Evolutionary conservation across 2,797 vertebrate genomes (phyloP).

Genomic region (Hipposideros larvatus): DNA sequence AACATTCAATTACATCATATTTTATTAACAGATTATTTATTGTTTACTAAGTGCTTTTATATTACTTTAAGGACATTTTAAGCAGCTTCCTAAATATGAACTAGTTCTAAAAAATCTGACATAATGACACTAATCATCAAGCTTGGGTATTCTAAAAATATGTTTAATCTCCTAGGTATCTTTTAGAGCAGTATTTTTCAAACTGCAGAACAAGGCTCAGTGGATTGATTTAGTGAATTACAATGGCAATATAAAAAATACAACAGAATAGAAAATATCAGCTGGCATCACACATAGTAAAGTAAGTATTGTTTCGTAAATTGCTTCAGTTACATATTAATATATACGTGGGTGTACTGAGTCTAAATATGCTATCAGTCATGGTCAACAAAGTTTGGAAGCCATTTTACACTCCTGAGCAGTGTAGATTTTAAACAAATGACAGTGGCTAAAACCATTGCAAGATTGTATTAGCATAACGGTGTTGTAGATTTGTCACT

Average conservation of each 20-base stretch:
- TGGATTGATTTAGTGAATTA: not conserved
- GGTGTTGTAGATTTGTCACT: not conserved
- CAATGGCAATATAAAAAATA: not conserved
- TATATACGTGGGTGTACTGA: not conserved
- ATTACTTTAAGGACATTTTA: not conserved
- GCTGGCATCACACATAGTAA: not conserved
- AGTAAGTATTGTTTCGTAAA: not conserved
- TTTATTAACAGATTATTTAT: constrained; percentile 22
- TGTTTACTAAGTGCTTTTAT: not conserved
- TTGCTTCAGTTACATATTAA: not conserved
- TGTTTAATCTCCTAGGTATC: too few species aligned
- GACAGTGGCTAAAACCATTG: not conserved
- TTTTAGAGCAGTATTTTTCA: not conserved
- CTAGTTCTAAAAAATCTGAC: not conserved
- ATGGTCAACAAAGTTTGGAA: not conserved
- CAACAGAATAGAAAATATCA: not conserved
- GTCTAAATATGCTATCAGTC: not conserved
- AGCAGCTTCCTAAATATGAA: not conserved
- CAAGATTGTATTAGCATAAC: not conserved
- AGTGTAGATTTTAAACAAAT: not conserved
- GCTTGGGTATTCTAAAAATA: not conserved
- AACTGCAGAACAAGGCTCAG: not conserved
- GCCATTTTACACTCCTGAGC: not conserved
- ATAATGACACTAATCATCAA: not conserved
- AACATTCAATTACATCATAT: constrained; percentile 71